These are phyloP conservation scores for Florisuga fusca DNA, from an alignment of 2,797 vertebrate genomes.

Conservation along the genomic window DNA sequence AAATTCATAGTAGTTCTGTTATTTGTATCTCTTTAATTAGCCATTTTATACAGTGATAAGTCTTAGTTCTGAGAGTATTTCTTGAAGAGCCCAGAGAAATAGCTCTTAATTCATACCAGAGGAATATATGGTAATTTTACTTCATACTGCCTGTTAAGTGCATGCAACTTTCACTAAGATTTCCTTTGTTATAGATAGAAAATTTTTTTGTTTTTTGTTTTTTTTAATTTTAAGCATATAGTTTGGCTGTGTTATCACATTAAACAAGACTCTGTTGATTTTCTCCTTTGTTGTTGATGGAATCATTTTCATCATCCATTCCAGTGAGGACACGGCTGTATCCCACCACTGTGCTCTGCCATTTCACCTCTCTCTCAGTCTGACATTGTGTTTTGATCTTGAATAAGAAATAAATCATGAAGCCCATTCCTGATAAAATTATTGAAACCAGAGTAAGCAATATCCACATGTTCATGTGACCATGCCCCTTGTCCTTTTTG, in stretches of 20 bases:
- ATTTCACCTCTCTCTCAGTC: not conserved
- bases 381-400: not conserved
- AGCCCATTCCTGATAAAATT: not conserved
- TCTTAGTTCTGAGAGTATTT: not conserved
- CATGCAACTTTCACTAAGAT: not conserved
- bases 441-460: not conserved
- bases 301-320: not conserved
- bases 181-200: not conserved
- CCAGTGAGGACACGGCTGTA: not conserved
- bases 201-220: too few relatives aligned
- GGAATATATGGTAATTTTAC: not conserved
- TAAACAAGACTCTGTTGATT: not conserved
- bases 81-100: not conserved
- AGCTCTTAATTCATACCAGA: not conserved
- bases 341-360: not conserved
- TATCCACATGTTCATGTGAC: not conserved
- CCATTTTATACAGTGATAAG: not conserved
- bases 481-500: not conserved
- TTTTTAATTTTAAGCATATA: not conserved
- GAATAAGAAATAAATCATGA: slow-evolving; percentile 19
- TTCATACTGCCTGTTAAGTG: not conserved
- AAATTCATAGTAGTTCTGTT: not conserved
- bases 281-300: not conserved
- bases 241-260: not conserved
- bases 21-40: not conserved